Evolutionary conservation across 2,888 invertebrate species (phyloP).

Genomic region (Venustoraphidia nigricollis): DNA sequence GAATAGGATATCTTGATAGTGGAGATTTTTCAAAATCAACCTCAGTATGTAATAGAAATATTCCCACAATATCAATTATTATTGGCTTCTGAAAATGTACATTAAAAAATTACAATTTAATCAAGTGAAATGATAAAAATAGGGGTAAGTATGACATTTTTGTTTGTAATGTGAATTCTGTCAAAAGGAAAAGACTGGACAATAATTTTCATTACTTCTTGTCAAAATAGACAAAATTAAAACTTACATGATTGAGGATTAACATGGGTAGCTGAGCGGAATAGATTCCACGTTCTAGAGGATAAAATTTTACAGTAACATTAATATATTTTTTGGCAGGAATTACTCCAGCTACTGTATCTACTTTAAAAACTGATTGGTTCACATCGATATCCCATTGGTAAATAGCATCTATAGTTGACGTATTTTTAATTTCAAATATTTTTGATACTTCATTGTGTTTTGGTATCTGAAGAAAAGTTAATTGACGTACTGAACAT

Average conservation of each 20-base stretch:
- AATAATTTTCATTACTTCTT: conserved; percentile 1
- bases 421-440: conserved; percentile 23
- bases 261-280: conserved; percentile 21
- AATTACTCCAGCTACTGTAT: conserved; percentile 20
- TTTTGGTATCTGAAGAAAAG: background rate
- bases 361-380: conserved; percentile 21
- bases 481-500: too few relatives aligned
- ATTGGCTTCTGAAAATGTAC: conserved; percentile 3
- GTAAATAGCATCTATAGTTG: conserved; percentile 20
- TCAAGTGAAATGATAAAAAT: too few relatives aligned
- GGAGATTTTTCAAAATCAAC: background rate
- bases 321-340: conserved; percentile 16
- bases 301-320: conserved; percentile 21
- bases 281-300: conserved; percentile 19
- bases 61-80: background rate
- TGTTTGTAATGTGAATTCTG: too few relatives aligned
- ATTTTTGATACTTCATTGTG: conserved; percentile 12
- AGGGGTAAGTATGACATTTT: too few relatives aligned
- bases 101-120: background rate
- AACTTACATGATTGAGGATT: conserved; percentile 25
- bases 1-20: background rate
- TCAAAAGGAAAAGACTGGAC: too few relatives aligned
- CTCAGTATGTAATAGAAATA: background rate
- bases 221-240: conserved; percentile 23
- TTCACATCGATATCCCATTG: conserved; percentile 21